Evolutionary conservation across 64 coral and sea anemone species (phyloP).

Genomic region (Porites lutea): DNA sequence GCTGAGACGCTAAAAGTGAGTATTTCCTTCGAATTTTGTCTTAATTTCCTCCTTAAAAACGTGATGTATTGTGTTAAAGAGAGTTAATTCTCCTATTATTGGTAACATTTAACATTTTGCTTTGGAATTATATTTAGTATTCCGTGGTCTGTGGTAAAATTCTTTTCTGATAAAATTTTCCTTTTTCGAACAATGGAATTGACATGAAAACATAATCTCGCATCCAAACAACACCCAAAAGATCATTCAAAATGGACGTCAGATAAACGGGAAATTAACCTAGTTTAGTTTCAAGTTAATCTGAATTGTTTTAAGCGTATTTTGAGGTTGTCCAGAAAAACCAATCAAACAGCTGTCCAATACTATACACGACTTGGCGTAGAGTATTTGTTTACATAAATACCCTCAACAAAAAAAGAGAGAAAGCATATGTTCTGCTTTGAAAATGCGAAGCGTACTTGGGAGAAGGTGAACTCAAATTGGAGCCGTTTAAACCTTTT

Average conservation of each 20-base stretch:
- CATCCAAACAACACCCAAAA: constrained; percentile 47
- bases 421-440: not conserved
- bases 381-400: constrained; percentile 64
- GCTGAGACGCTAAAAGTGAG: constrained; percentile 99
- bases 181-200: constrained; percentile 93
- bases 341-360: constrained; percentile 9
- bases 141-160: constrained; percentile 34
- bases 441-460: not conserved
- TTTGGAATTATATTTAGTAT: not conserved
- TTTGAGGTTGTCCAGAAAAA: constrained; percentile 31
- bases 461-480: not conserved
- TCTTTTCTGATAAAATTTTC: constrained; percentile 79
- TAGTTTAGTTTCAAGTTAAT: constrained; percentile 32
- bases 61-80: constrained; percentile 58
- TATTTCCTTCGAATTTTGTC: constrained; percentile 92
- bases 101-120: constrained; percentile 40
- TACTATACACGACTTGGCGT: constrained; percentile 16
- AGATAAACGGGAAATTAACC: not conserved
- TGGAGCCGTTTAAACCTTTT: not conserved
- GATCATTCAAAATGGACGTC: not conserved
- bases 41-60: constrained; percentile 70
- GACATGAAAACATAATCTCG: constrained; percentile 88
- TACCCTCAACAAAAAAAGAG: not conserved
- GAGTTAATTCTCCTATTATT: constrained; percentile 19
- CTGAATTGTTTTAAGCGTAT: constrained; percentile 24